phyloP scores from a whole-genome alignment of 2,113 vertebrate species.

The Noturus placidus region DNA sequence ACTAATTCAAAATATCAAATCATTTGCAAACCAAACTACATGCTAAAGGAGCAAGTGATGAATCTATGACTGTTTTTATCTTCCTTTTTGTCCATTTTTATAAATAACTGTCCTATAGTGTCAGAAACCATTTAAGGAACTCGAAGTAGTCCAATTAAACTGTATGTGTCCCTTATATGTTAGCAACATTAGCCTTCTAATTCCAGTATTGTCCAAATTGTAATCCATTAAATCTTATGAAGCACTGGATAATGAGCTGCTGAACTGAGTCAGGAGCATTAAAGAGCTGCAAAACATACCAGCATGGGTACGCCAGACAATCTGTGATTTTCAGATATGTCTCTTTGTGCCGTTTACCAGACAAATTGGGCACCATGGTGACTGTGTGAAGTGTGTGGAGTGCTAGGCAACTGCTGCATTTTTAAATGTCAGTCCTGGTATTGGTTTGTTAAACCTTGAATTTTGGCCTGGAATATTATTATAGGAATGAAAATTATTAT shows the following conservation, averaged over 20 bases:
- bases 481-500: background rate
- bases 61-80: background rate
- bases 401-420: constrained; percentile 21
- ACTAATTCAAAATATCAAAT: background rate
- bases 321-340: constrained; percentile 12
- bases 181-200: background rate
- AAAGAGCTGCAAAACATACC: constrained; percentile 7
- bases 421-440: constrained; percentile 11
- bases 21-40: background rate
- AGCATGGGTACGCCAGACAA: background rate
- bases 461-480: background rate
- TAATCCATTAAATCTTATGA: background rate
- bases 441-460: background rate
- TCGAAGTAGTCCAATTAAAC: background rate
- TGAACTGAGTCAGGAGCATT: background rate
- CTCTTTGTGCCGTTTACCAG: constrained; percentile 21
- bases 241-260: background rate
- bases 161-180: background rate
- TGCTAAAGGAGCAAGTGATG: background rate
- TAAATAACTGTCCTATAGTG: background rate
- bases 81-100: background rate
- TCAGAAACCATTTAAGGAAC: background rate
- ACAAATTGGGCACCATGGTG: constrained; percentile 10
- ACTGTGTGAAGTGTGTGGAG: constrained; percentile 6
- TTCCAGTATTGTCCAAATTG: background rate